Evolutionary conservation across 2,888 invertebrate species (phyloP).

Genomic region (Carpatolechia fugitivella): DNA sequence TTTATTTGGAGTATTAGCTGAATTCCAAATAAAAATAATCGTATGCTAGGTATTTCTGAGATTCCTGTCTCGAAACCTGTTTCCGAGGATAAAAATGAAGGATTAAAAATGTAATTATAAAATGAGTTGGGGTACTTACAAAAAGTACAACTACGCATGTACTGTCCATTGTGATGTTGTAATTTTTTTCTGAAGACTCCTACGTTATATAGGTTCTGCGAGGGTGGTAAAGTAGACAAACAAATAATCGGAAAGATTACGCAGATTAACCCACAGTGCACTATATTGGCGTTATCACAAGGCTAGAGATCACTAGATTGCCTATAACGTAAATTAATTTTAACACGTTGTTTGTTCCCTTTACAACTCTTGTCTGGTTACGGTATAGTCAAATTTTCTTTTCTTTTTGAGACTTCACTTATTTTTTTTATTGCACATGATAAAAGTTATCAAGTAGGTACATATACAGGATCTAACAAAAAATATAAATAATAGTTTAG

Average conservation of each 20-base stretch:
- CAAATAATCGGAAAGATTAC: neutral
- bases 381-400: no score
- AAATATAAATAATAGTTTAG: no score
- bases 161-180: neutral
- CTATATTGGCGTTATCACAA: neutral
- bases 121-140: neutral
- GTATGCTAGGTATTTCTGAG: no score
- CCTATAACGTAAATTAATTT: neutral
- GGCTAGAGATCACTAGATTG: neutral
- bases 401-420: no score
- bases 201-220: neutral
- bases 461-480: no score
- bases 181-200: neutral
- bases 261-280: neutral
- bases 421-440: no score
- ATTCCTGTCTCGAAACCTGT: no score
- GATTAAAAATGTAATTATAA: no score
- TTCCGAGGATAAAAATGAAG: no score
- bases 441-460: no score
- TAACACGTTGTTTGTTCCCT: neutral
- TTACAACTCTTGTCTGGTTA: neutral
- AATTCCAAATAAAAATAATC: no score
- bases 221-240: neutral
- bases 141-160: neutral
- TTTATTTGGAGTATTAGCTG: no score